Evolutionary conservation across 2,888 invertebrate genomes (phyloP), one percentile per base, ranked within the genome.

Genomic region (Acleris holmiana): DNA sequence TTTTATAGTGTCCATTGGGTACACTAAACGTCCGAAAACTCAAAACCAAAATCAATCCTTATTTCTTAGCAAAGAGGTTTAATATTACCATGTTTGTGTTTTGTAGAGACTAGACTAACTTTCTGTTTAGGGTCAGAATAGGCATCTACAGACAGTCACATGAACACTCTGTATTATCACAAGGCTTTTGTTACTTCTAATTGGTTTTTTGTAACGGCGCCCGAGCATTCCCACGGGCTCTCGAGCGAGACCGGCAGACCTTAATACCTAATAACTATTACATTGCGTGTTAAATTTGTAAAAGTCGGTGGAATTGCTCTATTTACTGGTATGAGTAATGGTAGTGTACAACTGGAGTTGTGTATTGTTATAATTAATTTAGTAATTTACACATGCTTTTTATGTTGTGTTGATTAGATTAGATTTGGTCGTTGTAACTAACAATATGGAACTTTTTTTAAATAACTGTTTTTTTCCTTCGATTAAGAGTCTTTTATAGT

Each of bases 161-260:
- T 29, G 69, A 68, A 62, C 21, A 47, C 60, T 8, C 64, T 46
- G 58, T 55, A 61, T 59, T 60, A 55, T 53, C 46, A 58, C 62
- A 65, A 63, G 68, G 71, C 70, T 73, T 75, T 73, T 73, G 74
- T 74, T 58, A 65, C 65, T 65, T 57, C 72, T 75, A 76, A 76
- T 75, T 75, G 74, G 73, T 73, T 75, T 75, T 74, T 77, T 72
- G 69, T 76, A 75, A 77, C 75, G 75, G 74, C 63, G 58, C 56
- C 50, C 59, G 53, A 59, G 61, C 58, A 72, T 75, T 77, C 76
- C 73, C 77, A 76, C 75, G 74, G 72, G 75, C 71, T 54, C 58
- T 66, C 57, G 66, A 69, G 68, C 73, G 71, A 60, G 69, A 73
- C 73, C 65, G 60, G 51, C 50, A 49, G 48, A 68, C 59, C 62